Percentiles rank a stretch among this genome's conserved stretches.
Conservation (phyloP, 2,797 vertebrate genomes). For the Myripristis jacobus region DNA sequence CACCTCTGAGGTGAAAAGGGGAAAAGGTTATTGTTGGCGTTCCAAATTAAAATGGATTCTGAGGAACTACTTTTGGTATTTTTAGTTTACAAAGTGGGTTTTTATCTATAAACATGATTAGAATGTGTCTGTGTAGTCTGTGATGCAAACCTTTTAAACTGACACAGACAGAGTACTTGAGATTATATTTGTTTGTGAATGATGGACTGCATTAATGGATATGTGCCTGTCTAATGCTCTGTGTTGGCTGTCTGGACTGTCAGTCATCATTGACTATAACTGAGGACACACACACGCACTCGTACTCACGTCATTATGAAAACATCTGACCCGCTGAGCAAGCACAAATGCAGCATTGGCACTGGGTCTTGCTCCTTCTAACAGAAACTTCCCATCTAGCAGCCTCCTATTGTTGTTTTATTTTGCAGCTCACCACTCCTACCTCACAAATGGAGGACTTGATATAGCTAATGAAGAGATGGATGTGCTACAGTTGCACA, state of each 20-base stretch:
- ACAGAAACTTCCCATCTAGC: constrained; percentile 62
- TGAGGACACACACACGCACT: not conserved
- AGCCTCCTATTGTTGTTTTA: not conserved
- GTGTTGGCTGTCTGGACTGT: not conserved
- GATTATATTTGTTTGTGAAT: not conserved
- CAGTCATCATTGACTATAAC: not conserved
- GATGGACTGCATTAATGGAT: not conserved
- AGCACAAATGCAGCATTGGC: constrained; percentile 53
- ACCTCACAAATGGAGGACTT: no score
- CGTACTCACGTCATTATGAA: not conserved
- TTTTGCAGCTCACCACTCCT: no score
- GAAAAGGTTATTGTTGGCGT: no score
- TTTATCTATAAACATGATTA: no score
- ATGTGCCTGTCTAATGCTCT: not conserved
- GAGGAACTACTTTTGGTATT: no score
- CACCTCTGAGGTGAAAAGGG: no score
- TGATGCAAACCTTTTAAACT: not conserved
- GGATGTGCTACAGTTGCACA: no score
- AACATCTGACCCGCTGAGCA: constrained; percentile 23
- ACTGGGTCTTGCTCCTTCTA: constrained; percentile 63
- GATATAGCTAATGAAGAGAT: no score
- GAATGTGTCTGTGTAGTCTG: not conserved
- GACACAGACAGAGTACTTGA: not conserved
- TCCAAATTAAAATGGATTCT: no score
- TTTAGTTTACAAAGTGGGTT: no score